A percentile compares a stretch with the other conserved stretches of the same genome.
Conservation (phyloP, 2,888 invertebrate genomes). For the Pandemis corylana region DNA sequence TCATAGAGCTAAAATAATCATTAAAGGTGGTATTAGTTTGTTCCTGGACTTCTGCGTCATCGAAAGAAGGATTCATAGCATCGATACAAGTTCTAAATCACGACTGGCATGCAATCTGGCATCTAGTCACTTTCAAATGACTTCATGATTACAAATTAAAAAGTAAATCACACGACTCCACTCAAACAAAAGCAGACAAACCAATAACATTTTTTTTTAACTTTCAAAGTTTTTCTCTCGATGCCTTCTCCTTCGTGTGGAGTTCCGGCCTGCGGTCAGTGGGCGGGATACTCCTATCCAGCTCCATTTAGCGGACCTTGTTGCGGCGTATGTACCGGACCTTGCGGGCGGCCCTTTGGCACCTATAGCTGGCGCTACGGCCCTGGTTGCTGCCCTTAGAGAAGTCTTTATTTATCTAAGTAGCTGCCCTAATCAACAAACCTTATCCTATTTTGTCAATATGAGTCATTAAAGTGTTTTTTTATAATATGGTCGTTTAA, state of each 20-base stretch:
- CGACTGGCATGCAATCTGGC: background rate
- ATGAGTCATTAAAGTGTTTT: background rate
- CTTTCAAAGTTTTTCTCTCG: background rate
- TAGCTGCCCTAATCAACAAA: background rate
- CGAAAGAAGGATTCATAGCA: background rate
- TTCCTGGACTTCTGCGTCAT: background rate
- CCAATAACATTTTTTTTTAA: too few species aligned
- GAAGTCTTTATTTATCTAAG: too few species aligned
- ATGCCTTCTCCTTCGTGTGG: conserved; percentile 16
- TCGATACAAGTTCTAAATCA: background rate
- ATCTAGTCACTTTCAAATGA: background rate
- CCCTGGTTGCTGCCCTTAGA: background rate
- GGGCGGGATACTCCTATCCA: conserved; percentile 19
- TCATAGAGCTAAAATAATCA: background rate
- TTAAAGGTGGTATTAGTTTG: background rate
- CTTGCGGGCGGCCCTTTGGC: conserved; percentile 28
- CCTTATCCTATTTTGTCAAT: background rate
- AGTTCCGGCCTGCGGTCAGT: conserved; percentile 10
- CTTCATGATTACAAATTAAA: background rate
- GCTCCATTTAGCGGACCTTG: conserved; percentile 29
- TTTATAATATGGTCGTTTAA: background rate
- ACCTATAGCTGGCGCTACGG: conserved; percentile 24
- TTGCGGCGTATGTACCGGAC: conserved; percentile 22
- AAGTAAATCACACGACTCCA: background rate
- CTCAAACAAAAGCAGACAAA: background rate